phyloP scores from a whole-genome alignment of 2,797 vertebrate species.

The Smutsia gigantea region DNA sequence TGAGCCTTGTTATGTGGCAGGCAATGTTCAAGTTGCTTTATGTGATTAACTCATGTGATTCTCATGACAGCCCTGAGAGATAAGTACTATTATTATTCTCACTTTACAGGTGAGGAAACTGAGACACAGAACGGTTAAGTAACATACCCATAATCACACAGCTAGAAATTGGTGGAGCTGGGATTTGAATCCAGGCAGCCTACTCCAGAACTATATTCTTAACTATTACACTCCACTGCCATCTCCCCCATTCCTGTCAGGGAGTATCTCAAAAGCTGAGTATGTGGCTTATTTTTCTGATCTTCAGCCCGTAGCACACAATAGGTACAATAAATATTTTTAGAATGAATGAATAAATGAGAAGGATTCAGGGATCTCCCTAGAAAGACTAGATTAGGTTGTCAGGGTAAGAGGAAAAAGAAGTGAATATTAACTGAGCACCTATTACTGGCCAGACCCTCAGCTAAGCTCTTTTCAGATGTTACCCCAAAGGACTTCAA shows the following conservation, averaged over 20 bases:
- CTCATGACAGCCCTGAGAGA: background rate
- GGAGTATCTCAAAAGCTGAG: background rate
- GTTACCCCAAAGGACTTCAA: background rate
- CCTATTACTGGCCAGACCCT: background rate
- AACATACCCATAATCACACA: background rate
- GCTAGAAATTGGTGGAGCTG: background rate
- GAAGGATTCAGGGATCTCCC: background rate
- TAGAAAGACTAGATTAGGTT: background rate
- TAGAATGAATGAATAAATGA: background rate
- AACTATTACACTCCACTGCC: background rate
- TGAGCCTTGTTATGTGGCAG: background rate
- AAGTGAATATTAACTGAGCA: background rate
- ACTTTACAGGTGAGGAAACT: constrained; percentile 22
- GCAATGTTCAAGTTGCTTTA: background rate
- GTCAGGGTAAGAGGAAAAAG: background rate
- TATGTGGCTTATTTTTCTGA: background rate
- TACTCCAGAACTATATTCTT: background rate
- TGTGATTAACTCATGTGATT: background rate
- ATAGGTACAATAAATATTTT: constrained; percentile 19
- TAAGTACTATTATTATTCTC: background rate
- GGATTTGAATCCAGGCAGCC: background rate
- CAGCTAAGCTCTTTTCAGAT: background rate
- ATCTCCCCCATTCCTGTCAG: background rate
- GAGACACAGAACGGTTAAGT: background rate
- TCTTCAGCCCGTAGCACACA: background rate